Evolutionary conservation across 1,140 invertebrate species (phyloP).

Genomic region (Drosophila bifasciata): DNA sequence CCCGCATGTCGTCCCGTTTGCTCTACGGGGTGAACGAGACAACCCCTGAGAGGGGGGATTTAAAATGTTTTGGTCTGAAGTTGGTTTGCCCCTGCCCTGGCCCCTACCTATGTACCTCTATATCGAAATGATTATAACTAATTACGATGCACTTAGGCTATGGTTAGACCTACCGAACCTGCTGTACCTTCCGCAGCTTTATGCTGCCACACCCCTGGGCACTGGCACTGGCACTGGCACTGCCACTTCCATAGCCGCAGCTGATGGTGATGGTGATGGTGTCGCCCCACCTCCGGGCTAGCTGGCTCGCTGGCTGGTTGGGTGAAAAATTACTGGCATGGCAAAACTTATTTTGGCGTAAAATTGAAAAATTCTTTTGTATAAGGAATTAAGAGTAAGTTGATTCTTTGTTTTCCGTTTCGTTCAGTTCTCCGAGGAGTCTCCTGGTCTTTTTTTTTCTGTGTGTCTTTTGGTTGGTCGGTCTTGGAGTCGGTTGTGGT

Average conservation of each 20-base stretch:
- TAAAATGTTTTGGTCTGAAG: conserved; percentile 18
- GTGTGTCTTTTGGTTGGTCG: conserved; percentile 20
- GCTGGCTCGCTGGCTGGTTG: neutral
- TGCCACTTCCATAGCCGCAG: neutral
- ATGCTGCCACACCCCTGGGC: neutral
- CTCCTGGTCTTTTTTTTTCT: conserved; percentile 4
- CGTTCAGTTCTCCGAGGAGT: neutral
- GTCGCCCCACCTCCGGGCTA: neutral
- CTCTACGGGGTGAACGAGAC: neutral
- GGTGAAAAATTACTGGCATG: conserved; percentile 81
- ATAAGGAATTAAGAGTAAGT: conserved; percentile 78
- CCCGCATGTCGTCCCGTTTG: too few species aligned
- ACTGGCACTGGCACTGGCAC: neutral
- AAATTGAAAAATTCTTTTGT: conserved; percentile 84
- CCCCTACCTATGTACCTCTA: conserved; percentile 6
- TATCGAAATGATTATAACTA: conserved; percentile 70
- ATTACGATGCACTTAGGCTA: conserved; percentile 50
- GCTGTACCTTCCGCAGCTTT: neutral
- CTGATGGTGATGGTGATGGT: neutral
- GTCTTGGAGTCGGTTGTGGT: conserved; percentile 7
- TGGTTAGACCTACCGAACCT: conserved; percentile 3
- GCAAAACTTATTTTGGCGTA: conserved; percentile 83
- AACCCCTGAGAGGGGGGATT: neutral
- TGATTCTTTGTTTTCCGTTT: conserved; percentile 56
- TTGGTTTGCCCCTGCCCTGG: neutral